A percentile compares a stretch with the other conserved stretches of the same genome.
Conservation (phyloP, 2,113 vertebrate genomes). For the Uria lomvia region DNA sequence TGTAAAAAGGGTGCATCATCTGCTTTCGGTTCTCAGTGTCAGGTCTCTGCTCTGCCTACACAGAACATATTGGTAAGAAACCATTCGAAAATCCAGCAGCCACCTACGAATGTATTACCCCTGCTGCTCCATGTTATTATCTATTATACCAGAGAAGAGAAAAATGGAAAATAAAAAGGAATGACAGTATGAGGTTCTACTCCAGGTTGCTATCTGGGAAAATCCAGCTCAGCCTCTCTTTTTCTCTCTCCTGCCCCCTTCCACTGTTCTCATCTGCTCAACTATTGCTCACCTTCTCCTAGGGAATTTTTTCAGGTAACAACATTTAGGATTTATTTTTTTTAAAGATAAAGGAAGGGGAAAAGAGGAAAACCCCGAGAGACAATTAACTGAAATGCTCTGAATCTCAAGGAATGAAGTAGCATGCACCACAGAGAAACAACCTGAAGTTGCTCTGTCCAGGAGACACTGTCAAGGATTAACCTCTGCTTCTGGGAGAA, state of each 20-base stretch:
- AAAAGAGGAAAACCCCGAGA: background rate
- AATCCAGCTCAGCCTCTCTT: background rate
- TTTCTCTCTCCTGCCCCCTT: background rate
- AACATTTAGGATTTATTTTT: background rate
- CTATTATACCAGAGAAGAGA: slow-evolving; percentile 2
- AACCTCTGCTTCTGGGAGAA: background rate
- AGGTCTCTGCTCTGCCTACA: slow-evolving; percentile 38
- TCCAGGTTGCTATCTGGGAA: background rate
- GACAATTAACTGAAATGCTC: background rate
- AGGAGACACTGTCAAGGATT: background rate
- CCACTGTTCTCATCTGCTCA: background rate
- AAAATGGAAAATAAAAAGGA: background rate
- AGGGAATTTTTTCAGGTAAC: background rate
- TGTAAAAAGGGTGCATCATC: background rate
- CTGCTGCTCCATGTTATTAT: background rate
- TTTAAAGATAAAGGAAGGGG: background rate
- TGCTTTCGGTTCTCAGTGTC: background rate
- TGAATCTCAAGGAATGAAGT: background rate
- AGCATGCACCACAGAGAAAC: background rate
- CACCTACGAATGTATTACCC: background rate
- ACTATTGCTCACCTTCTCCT: background rate
- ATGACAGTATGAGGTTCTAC: background rate
- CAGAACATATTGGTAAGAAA: background rate
- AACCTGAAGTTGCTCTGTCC: background rate
- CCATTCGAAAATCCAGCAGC: background rate